A percentile compares a stretch with the other conserved stretches of the same genome.
Evolutionary conservation across 2,113 vertebrate species (phyloP).

Genomic region (Shinisaurus crocodilurus): DNA sequence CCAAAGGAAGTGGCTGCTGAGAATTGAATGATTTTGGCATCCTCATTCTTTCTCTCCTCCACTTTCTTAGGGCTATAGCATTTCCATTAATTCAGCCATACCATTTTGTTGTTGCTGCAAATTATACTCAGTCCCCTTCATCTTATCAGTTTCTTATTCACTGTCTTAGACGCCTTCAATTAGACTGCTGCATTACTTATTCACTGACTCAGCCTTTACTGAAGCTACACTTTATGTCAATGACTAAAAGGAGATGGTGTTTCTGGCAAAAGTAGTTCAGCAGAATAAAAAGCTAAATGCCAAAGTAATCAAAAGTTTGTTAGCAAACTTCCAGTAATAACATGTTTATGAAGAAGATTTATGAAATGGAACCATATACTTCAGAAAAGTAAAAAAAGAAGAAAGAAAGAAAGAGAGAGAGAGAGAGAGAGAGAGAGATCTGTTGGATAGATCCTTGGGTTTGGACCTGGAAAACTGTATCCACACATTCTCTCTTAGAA

Average conservation of each 20-base stretch:
- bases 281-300: not conserved
- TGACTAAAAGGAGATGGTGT: constrained; percentile 7
- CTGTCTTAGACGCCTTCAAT: constrained; percentile 18
- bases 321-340: constrained; percentile 11
- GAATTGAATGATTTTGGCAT: not conserved
- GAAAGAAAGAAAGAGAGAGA: no score
- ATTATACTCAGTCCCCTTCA: not conserved
- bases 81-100: not conserved
- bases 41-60: not conserved
- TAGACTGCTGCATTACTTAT: constrained; percentile 18
- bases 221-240: constrained; percentile 4
- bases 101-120: not conserved
- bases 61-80: not conserved
- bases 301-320: not conserved
- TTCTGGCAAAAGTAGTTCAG: constrained; percentile 12
- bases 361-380: not conserved
- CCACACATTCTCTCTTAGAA: not conserved
- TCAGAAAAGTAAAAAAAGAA: not conserved
- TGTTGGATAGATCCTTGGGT: not conserved
- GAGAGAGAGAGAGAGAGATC: not conserved
- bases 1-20: not conserved
- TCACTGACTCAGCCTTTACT: constrained; percentile 5
- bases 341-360: not conserved
- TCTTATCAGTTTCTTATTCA: not conserved
- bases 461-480: not conserved